Evolutionary conservation across 2,888 invertebrate species (phyloP), one percentile per base, ranked within the genome.

Genomic region (Lasioglossum pauxillum): DNA sequence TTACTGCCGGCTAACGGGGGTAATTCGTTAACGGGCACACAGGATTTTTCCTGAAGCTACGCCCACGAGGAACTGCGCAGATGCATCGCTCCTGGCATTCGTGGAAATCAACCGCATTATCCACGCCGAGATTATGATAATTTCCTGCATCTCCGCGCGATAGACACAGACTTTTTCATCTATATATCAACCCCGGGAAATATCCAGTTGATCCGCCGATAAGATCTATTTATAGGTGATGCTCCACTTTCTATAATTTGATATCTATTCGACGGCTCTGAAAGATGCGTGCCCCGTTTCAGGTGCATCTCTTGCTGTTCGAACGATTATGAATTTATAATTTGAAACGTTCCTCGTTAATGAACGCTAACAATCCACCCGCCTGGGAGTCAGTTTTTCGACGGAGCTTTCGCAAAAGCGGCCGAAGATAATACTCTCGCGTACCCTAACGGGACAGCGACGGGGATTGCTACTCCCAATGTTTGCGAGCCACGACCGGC

Each of bases 51-150:
- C 35, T 2, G 67, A 53, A 27, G 19, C 44, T 5, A 75, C 49
- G 72, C 78, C 86, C 82, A 64, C 78, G n/a, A 71, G 81, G 71
- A 27, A 72, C n/a, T 23, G 79, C 76, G 88, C 73, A 88, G 88
- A 91, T 90, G 88, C 89, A 75, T 75, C 82, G 82, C 82, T 84
- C 76, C 76, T 67, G 84, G 82, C 89, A 83, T 77, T 88, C 85
- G 84, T 88, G 84, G 89, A 93, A 93, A 93, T 93, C 91, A 91
- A 91, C 89, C 90, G 91, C 89, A 90, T 93, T 93, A 93, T 93
- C 92, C 91, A 86, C 90, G 90, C 90, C 91, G 90, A 92, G 92
- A 93, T 94, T 93, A 94, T 91, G 92, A 93, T 93, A 93, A 93
- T 92, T 91, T 88, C 76, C 87, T 75, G 88, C 80, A 88, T 80